These are phyloP conservation scores for Pelosia muscerda DNA, from an alignment of 2,888 invertebrate genomes.

Conservation along the genomic window DNA sequence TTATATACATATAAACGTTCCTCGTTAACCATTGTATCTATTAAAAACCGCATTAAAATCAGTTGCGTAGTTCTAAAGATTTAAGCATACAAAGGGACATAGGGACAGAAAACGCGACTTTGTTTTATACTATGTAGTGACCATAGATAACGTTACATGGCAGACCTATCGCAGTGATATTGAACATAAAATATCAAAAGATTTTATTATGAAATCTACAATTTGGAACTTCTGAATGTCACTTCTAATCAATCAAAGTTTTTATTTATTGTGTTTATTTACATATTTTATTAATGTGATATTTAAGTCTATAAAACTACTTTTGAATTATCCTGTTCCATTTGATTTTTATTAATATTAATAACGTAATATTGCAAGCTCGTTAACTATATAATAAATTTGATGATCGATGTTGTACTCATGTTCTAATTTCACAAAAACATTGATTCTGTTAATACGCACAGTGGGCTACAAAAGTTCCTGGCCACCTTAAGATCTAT, in stretches of 20 bases:
- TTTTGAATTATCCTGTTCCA: background rate
- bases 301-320: constrained; percentile 1
- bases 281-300: constrained; percentile 17
- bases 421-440: background rate
- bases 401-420: background rate
- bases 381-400: constrained; percentile 9
- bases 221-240: background rate
- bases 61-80: too few species aligned
- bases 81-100: too few species aligned
- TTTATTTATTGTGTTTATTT: constrained; percentile 15
- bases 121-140: too few species aligned
- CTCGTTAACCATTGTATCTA: too few species aligned
- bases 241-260: constrained; percentile 6
- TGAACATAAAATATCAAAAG: background rate
- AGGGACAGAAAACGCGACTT: too few species aligned
- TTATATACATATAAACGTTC: too few species aligned
- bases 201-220: background rate
- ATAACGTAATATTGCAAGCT: background rate
- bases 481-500: too few species aligned
- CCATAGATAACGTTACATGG: background rate
- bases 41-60: too few species aligned
- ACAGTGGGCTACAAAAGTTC: too few species aligned
- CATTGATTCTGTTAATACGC: background rate
- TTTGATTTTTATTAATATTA: constrained; percentile 7
- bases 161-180: background rate